Base-by-base conservation (phyloP, 2,888 invertebrate genomes). In the Chymomyza procnemis region DNA sequence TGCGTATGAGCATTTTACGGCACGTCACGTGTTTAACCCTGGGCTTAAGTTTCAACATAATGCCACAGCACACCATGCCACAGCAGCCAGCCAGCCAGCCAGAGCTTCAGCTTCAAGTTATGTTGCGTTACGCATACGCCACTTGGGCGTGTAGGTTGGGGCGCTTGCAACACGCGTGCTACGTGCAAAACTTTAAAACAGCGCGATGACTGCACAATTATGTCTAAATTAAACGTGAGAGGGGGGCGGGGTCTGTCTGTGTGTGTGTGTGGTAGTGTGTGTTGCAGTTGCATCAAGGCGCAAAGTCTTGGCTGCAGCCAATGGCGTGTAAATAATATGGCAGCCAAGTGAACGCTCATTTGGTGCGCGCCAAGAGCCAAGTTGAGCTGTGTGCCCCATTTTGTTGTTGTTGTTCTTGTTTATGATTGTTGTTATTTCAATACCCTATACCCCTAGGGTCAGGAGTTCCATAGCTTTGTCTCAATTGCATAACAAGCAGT, bases 171-270 rank as follows among this genome's bases (percentile, higher is more conserved):
- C 73, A 75, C 71, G 84, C 75, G 78, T 75, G 12, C 34, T 41
- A 73, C 64, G 69, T 75, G 75, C 61, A 71, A 76, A 79, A 76
- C 73, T 79, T 75, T 78, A 76, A 79, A 34, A 76, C 64, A 69
- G 62, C 69, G 58, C 71, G 73, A 81, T 83, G 86, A 77, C 75
- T 81, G 80, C 75, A 76, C 85, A 88, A 84, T 86, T 87, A 85
- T 80, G 72, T 22, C 52, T 34, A 19, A 16, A 46, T 58, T 50
- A 62, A 26, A 16, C 30, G n/a, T 54, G 19, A 18, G 16, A 12
- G n/a, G 47, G 41, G n/a, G 21, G 3, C n/a, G 14, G 57, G 30
- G 19, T 3, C 26, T 12, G 19, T 22, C 12, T 19, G 54, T 19
- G 34, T n/a, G 21, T 22, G 54, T 21, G 4, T 18, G 30, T 48